A percentile compares a stretch with the other conserved stretches of the same genome.
phyloP scores from a whole-genome alignment of 92 coral and sea anemone genomes.

The Palythoa grandis region DNA sequence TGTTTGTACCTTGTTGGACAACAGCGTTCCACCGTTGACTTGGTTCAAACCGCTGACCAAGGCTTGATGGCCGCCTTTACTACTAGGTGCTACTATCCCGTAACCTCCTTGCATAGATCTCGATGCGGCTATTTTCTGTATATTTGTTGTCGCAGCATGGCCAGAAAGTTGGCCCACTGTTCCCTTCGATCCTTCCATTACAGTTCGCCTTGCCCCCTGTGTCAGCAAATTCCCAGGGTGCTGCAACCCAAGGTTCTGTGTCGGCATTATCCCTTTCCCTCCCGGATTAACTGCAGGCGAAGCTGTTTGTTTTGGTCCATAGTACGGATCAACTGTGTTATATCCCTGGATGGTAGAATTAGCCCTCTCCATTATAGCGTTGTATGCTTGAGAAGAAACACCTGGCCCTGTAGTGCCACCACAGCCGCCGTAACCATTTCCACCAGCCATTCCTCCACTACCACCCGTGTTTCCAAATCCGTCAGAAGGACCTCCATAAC shows the following conservation, averaged over 20 bases:
- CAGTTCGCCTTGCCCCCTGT: background rate
- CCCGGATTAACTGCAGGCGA: background rate
- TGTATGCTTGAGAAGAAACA: background rate
- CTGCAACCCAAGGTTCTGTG: background rate
- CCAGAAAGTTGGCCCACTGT: background rate
- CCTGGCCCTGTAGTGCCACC: background rate
- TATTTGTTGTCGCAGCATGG: background rate
- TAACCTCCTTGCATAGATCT: slow-evolving; percentile 26
- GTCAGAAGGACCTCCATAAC: slow-evolving; percentile 1
- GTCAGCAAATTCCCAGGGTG: background rate
- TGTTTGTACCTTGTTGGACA: slow-evolving; percentile 23
- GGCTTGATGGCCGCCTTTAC: background rate
- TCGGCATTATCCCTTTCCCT: background rate
- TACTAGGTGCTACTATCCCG: background rate
- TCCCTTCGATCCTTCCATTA: background rate
- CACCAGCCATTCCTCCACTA: slow-evolving; percentile 1
- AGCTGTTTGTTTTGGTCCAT: background rate
- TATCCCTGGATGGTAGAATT: slow-evolving; percentile 24
- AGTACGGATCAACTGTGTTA: background rate
- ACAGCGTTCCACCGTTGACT: background rate
- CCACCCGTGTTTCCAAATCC: background rate
- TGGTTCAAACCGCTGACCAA: background rate
- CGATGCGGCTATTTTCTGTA: slow-evolving; percentile 11
- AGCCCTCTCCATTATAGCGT: slow-evolving; percentile 38
- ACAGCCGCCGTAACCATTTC: background rate